Base-by-base conservation (phyloP, 92 coral and sea anemone genomes). In the Siderastrea radians region DNA sequence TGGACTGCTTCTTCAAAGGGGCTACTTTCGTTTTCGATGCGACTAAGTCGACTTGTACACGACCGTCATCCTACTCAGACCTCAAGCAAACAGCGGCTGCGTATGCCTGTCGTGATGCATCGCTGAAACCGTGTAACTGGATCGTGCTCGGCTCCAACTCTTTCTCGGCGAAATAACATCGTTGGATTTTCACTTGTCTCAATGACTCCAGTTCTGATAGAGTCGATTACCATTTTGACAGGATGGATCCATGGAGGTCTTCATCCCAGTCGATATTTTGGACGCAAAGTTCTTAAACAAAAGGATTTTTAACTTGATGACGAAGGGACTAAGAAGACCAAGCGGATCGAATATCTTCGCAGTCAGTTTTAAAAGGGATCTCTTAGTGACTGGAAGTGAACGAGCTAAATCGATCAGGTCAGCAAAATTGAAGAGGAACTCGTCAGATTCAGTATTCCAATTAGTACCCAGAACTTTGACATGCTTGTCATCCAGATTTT, bases 291-390 rank as follows among this genome's bases (percentile, higher is more conserved):
- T 68, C 75, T 67, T 91, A 94, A 79, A 94, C 38, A 26, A 94
- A 54, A 91, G 67, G 77, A 68, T 51, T 78, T 94, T 94, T 78
- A 91, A 7, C 79, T 72, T 73, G 65, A 92, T 85, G 6, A 74
- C 77, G 67, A 86, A 94, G 0, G 93, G 95, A 66, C 86, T 89
- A 11, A 94, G 69, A 17, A 92, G 68, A 45, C 95, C 95, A 8
- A 94, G 59, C 49, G 94, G 98, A 74, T 92, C 98, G 45, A 92
- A 94, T 49, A 90, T 81, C 84, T 94, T 92, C 2, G 95, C 92
- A 7, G 89, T 17, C 74, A 88, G 10, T 71, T 90, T 94, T 19
- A 94, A 60, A 68, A 94, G 26, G 6, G 96, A 94, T 66, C 93
- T 38, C 66, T 94, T 94, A 17, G 96, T 94, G 73, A 77, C 93